These are phyloP conservation scores for Pseudococcus viburni DNA, from an alignment of 2,888 invertebrate species.

Conservation along the genomic window DNA sequence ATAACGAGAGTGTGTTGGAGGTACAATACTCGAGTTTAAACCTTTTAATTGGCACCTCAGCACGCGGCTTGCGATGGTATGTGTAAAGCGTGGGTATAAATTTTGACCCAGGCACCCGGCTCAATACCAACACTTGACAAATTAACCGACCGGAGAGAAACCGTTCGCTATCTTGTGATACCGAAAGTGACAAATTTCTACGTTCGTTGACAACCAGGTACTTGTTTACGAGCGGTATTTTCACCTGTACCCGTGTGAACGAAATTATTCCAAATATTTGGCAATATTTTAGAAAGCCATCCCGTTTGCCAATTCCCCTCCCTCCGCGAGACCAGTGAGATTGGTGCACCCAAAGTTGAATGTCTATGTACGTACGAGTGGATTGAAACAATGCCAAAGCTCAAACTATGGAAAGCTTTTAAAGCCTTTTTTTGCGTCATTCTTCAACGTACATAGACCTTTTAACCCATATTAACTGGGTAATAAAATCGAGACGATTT, in stretches of 20 bases:
- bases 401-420: neutral
- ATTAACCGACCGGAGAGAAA: neutral
- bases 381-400: conserved; percentile 28
- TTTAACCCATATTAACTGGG: conserved; percentile 9
- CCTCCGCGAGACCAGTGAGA: neutral
- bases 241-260: conserved; percentile 11
- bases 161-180: too few relatives aligned
- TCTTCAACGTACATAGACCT: conserved; percentile 19
- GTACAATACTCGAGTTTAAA: neutral
- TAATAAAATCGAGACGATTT: conserved; percentile 13
- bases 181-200: conserved; percentile 21
- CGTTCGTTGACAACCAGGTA: neutral
- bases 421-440: neutral
- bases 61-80: neutral
- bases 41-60: conserved; percentile 49
- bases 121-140: neutral
- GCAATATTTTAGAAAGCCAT: conserved; percentile 19
- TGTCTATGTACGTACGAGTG: neutral
- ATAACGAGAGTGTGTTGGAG: conserved; percentile 17
- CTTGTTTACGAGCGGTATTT: neutral
- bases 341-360: neutral
- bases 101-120: conserved; percentile 17
- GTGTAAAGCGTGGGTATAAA: conserved; percentile 35
- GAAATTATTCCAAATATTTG: conserved; percentile 37
- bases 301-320: neutral